Base-by-base conservation (phyloP, 2,888 invertebrate species). In the Augiades crinisus region DNA sequence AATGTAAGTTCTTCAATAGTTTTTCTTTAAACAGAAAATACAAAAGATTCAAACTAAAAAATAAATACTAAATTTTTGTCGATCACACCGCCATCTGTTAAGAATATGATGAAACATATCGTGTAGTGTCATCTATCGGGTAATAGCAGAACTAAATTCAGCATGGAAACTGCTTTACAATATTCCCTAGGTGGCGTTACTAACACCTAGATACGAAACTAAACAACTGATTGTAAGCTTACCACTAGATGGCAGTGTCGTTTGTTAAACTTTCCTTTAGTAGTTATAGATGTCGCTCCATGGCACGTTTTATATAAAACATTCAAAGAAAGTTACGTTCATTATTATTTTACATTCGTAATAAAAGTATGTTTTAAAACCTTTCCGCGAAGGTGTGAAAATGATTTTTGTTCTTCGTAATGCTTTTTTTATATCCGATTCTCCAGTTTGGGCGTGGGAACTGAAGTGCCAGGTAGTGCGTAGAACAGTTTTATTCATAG, bases 301-400 rank as follows among this genome's bases (percentile, higher is more conserved):
- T 34, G 17, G 16, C 14, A 14, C 53, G 43, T 54, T 57, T 46
- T 53, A n/a, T 58, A 63, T 60, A 55, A 47, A 55, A 53, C 47
- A 49, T 60, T 57, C 57, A 66, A 77, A 75, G 79, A 82, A 82
- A 80, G 81, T 80, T 75, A 66, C 65, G 66, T 75, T 70, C 75
- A 81, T 83, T 78, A 82, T 81, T 81, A 84, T 78, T 85, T 86
- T 79, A 84, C 78, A 82, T 77, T 74, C 73, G 70, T 77, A 81
- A 81, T 82, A 83, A 83, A 83, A 79, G 67, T 71, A 65, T 72
- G 57, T 65, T 72, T 72, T 73, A 78, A n/a, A 78, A 75, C 74
- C 79, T 79, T 82, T 79, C 81, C 75, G 76, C 78, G 80, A 80
- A 88, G 88, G 89, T 88, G 89, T 88, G 86, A 88, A 87, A 87